A percentile compares a stretch with the other conserved stretches of the same genome.
These are phyloP conservation scores for Muscicapa adusta DNA, from an alignment of 2,113 vertebrate genomes.

Conservation along the genomic window DNA sequence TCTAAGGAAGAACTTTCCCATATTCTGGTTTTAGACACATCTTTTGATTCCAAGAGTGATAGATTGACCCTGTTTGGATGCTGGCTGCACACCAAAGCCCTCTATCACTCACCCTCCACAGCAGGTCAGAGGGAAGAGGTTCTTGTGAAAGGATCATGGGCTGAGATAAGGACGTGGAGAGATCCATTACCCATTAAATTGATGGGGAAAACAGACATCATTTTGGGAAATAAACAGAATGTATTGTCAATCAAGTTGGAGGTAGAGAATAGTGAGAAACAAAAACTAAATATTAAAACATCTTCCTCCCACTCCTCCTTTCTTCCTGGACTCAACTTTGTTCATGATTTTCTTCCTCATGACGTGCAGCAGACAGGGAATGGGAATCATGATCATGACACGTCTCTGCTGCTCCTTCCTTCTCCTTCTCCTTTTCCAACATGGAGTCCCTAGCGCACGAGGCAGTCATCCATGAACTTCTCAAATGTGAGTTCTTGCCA, in stretches of 20 bases:
- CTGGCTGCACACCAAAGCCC: background rate
- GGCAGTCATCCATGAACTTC: background rate
- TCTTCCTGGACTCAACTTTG: background rate
- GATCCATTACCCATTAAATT: background rate
- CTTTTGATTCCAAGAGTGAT: background rate
- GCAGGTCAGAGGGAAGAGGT: too few relatives aligned
- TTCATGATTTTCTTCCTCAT: background rate
- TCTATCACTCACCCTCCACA: background rate
- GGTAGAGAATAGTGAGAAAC: background rate
- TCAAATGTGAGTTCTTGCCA: background rate
- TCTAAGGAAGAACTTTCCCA: background rate
- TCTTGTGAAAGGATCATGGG: background rate
- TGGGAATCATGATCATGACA: background rate
- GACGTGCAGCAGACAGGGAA: background rate
- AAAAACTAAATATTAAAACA: background rate
- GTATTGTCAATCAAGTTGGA: background rate
- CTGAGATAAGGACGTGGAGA: background rate
- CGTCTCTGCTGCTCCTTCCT: background rate
- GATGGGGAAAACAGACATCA: background rate
- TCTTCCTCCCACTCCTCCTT: accelerated
- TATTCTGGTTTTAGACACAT: background rate
- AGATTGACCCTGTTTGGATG: background rate
- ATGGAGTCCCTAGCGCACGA: background rate
- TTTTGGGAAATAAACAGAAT: background rate
- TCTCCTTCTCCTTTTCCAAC: background rate